Conservation (phyloP, 2,113 vertebrate species). For the Gorsachius goisagi region DNA sequence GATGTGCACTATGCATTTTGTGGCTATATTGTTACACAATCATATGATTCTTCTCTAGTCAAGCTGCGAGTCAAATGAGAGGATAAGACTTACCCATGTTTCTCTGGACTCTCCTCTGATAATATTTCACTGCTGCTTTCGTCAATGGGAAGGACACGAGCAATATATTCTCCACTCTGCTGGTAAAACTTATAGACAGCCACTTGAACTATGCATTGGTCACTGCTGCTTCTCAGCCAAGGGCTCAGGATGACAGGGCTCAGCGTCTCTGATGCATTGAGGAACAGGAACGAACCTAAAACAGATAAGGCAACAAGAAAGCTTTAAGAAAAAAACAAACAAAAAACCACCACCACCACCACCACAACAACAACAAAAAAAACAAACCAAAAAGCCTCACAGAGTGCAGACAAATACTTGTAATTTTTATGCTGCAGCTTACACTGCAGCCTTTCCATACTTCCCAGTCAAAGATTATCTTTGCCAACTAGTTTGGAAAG, state of each 20-base stretch:
- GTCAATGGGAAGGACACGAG: constrained; percentile 77
- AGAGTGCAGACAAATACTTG: neutral
- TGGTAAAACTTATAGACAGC: constrained; percentile 85
- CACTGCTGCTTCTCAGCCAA: constrained; percentile 85
- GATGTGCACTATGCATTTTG: neutral
- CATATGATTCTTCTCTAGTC: neutral
- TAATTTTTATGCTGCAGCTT: neutral
- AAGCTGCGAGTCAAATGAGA: neutral
- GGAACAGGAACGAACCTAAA: constrained; percentile 89
- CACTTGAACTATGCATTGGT: constrained; percentile 85
- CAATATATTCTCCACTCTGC: constrained; percentile 83
- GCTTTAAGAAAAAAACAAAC: neutral
- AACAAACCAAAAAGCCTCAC: neutral
- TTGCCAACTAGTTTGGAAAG: neutral
- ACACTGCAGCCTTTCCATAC: neutral
- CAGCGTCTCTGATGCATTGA: constrained; percentile 79
- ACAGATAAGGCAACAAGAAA: constrained; percentile 7
- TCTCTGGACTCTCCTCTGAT: constrained; percentile 54
- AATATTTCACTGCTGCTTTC: constrained; percentile 70
- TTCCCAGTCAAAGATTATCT: neutral
- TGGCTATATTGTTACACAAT: neutral
- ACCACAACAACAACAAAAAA: neutral
- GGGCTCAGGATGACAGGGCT: constrained; percentile 89
- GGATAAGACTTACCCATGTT: constrained; percentile 72
- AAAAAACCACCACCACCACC: no score